phyloP scores from a whole-genome alignment of 2,888 invertebrate species.

The Heliconius ismenius region DNA sequence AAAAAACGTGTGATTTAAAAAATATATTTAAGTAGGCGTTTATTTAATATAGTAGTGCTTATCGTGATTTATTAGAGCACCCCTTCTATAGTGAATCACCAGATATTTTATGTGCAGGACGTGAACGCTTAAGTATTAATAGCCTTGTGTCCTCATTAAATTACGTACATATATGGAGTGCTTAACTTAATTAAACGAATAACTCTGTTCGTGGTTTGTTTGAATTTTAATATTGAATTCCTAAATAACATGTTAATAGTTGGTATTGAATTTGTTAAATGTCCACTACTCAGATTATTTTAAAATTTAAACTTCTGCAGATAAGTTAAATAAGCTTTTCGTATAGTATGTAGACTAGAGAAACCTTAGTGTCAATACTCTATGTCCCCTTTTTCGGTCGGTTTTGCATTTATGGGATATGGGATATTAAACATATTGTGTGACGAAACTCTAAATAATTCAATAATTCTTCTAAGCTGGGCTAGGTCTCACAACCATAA shows the following conservation, averaged over 20 bases:
- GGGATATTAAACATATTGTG: background rate
- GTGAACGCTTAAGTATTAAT: conserved; percentile 30
- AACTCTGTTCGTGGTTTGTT: background rate
- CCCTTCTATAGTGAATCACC: conserved; percentile 41
- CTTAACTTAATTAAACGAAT: conserved; percentile 25
- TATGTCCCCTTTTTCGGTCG: too few relatives aligned
- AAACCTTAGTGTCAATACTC: too few relatives aligned
- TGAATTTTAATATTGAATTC: background rate
- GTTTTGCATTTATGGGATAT: too few relatives aligned
- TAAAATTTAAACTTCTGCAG: too few relatives aligned
- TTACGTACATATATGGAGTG: conserved; percentile 15
- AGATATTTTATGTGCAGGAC: conserved; percentile 34
- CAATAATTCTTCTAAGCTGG: background rate
- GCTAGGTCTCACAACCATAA: background rate
- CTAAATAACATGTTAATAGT: background rate
- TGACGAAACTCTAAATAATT: background rate
- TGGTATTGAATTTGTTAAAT: background rate
- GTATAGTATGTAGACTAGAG: too few relatives aligned
- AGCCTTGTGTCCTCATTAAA: conserved; percentile 22
- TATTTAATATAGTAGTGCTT: conserved; percentile 31
- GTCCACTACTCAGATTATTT: background rate
- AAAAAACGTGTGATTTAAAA: background rate
- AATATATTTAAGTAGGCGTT: background rate
- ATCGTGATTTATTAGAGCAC: conserved; percentile 35
- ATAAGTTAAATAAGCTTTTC: too few relatives aligned